Percentiles rank a stretch among this genome's conserved stretches.
phyloP scores from a whole-genome alignment of 2,113 vertebrate species.

The Amblyopsis rosae region DNA sequence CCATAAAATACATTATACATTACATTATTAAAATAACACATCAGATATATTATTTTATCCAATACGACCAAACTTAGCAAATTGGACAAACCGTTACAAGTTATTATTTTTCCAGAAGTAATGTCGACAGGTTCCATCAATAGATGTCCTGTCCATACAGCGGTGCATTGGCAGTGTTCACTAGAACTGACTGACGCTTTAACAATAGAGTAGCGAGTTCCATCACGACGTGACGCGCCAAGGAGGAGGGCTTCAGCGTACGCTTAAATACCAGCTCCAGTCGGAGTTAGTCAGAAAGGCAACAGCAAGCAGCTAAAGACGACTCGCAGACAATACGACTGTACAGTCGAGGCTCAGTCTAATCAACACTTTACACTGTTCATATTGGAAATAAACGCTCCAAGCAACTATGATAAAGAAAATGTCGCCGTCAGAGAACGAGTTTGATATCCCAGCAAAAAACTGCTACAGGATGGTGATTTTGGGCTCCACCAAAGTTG shows the following conservation, averaged over 20 bases:
- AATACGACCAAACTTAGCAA: neutral
- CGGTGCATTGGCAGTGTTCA: neutral
- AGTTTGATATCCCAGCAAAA: slow-evolving; percentile 91
- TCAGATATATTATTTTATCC: neutral
- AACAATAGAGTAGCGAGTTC: slow-evolving; percentile 3
- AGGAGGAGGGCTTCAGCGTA: slow-evolving; percentile 29
- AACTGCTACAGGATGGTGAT: slow-evolving; percentile 98
- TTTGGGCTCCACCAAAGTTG: slow-evolving; percentile 96
- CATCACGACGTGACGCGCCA: neutral
- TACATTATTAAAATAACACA: neutral
- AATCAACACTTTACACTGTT: neutral
- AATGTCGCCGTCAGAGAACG: slow-evolving; percentile 87
- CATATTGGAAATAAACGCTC: neutral
- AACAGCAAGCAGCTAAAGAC: neutral
- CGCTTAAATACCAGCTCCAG: slow-evolving; percentile 42
- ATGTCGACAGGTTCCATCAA: neutral
- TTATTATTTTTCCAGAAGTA: neutral
- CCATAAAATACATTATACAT: neutral
- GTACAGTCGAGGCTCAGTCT: neutral
- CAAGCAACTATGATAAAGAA: slow-evolving; percentile 91
- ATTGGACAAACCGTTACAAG: neutral
- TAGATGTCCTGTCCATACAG: neutral
- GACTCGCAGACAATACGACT: neutral
- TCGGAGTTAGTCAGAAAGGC: slow-evolving; percentile 20
- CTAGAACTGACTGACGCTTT: slow-evolving; percentile 50